phyloP scores from a whole-genome alignment of 2,888 invertebrate species.

The Brachypterus glaber region DNA sequence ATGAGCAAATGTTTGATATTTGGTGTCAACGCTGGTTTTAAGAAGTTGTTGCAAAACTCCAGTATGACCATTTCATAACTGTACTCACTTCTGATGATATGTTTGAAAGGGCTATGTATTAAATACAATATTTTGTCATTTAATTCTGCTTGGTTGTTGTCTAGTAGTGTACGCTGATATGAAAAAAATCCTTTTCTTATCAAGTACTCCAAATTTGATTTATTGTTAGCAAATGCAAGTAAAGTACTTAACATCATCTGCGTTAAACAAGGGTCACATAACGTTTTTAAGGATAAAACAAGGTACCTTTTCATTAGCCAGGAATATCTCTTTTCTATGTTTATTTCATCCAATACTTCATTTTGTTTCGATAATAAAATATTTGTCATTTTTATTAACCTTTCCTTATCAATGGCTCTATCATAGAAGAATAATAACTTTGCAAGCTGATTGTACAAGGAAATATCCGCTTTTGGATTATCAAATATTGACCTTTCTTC shows the following conservation, averaged over 20 bases:
- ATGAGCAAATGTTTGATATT: constrained; percentile 60
- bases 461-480: constrained; percentile 38
- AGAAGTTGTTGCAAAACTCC: constrained; percentile 56
- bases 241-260: constrained; percentile 70
- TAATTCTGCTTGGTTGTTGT: constrained; percentile 53
- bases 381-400: constrained; percentile 46
- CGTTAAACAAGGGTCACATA: constrained; percentile 33
- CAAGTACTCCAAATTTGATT: constrained; percentile 46
- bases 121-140: constrained; percentile 61
- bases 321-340: constrained; percentile 35
- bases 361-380: background rate
- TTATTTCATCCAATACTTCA: constrained; percentile 18
- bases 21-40: constrained; percentile 56
- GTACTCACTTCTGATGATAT: constrained; percentile 42
- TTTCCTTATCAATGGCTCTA: constrained; percentile 52
- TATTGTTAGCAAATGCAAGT: constrained; percentile 58
- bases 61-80: constrained; percentile 43
- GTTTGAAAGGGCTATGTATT: constrained; percentile 63
- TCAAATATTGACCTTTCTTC: constrained; percentile 63
- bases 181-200: constrained; percentile 61
- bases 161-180: constrained; percentile 59
- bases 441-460: constrained; percentile 50
- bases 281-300: constrained; percentile 32
- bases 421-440: constrained; percentile 73
- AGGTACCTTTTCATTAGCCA: constrained; percentile 41